phyloP scores from a whole-genome alignment of 2,888 invertebrate species.

The Drosophila recens region DNA sequence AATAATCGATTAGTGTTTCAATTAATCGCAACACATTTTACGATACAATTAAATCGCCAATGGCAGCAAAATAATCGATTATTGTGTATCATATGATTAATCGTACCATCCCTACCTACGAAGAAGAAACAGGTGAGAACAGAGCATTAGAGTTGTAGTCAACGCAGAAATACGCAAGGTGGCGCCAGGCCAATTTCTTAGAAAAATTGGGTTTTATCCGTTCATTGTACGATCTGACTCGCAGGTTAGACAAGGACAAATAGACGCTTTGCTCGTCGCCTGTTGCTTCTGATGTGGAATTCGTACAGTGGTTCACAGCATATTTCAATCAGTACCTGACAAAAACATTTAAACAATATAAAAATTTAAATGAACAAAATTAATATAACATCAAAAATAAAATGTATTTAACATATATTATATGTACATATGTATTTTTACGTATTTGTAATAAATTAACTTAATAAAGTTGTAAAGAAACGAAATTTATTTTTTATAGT shows the following conservation, averaged over 20 bases:
- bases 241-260: background rate
- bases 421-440: too few species aligned
- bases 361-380: background rate
- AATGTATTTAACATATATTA: too few species aligned
- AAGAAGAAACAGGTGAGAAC: background rate
- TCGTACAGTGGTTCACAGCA: background rate
- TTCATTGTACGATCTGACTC: background rate
- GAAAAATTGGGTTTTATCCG: background rate
- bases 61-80: too few species aligned
- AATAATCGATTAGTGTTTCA: too few species aligned
- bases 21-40: too few species aligned
- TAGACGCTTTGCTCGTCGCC: background rate
- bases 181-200: background rate
- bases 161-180: background rate
- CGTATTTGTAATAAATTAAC: too few species aligned
- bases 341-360: background rate
- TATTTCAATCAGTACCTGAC: background rate
- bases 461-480: too few species aligned
- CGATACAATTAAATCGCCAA: too few species aligned
- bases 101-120: too few species aligned
- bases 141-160: background rate
- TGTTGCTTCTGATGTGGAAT: background rate
- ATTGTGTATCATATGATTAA: too few species aligned
- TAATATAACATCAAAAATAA: too few species aligned
- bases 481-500: background rate